Evolutionary conservation across 2,888 invertebrate species (phyloP).

Genomic region (Eupeodes luniger): DNA sequence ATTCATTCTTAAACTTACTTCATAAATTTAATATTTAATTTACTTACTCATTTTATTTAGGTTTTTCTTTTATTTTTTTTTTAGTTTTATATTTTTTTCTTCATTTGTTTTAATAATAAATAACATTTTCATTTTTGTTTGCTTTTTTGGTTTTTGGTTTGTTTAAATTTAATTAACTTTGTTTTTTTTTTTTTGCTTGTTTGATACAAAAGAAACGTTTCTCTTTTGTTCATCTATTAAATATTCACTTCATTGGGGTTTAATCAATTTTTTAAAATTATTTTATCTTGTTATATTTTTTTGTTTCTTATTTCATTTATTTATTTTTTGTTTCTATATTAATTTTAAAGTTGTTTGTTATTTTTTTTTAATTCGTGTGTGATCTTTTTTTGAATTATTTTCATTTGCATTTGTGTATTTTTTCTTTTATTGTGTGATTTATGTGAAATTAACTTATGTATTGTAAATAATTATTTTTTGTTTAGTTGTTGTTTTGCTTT

Average conservation of each 20-base stretch:
- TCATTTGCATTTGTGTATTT: conserved; percentile 69
- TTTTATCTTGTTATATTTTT: conserved; percentile 25
- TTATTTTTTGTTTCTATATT: conserved; percentile 53
- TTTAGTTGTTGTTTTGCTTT: conserved; percentile 50
- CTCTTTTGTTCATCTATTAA: conserved; percentile 75
- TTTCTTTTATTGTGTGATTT: conserved; percentile 60
- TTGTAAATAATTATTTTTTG: conserved; percentile 65
- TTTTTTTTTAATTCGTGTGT: conserved; percentile 54
- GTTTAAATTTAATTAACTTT: conserved; percentile 71
- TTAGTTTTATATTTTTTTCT: conserved; percentile 75
- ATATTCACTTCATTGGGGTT: conserved; percentile 75
- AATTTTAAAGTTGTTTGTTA: conserved; percentile 38
- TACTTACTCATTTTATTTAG: conserved; percentile 76
- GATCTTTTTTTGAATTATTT: conserved; percentile 42
- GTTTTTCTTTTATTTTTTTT: conserved; percentile 58
- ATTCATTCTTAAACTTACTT: conserved; percentile 76
- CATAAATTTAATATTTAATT: conserved; percentile 77
- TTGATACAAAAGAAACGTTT: conserved; percentile 77
- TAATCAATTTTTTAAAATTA: conserved; percentile 32
- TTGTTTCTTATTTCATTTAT: conserved; percentile 61
- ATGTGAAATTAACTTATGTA: conserved; percentile 63
- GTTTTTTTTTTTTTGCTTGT: conserved; percentile 70
- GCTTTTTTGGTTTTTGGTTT: conserved; percentile 45
- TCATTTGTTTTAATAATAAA: conserved; percentile 72
- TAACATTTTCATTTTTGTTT: conserved; percentile 64